phyloP scores from a whole-genome alignment of 2,113 vertebrate genomes.

The Alligator mississippiensis region DNA sequence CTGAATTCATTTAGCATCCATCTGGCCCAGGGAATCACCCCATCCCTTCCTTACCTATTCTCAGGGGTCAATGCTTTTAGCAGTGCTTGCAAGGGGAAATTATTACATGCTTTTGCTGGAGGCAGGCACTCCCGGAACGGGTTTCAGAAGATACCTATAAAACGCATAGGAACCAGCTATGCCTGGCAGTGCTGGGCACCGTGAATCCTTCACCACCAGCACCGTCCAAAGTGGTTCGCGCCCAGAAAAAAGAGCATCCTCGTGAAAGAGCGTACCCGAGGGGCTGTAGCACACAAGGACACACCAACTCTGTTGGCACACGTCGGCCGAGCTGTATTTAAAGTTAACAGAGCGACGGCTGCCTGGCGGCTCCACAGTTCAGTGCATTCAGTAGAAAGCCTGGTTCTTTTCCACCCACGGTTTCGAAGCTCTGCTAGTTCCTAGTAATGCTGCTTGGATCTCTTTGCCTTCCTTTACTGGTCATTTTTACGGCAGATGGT shows the following conservation, averaged over 20 bases:
- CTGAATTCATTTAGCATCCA: background rate
- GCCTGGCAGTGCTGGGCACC: background rate
- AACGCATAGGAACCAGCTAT: background rate
- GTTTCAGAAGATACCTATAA: background rate
- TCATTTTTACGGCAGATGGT: background rate
- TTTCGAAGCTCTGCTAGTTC: rapidly evolving
- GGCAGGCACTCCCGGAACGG: background rate
- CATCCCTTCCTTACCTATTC: background rate
- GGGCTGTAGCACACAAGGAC: rapidly evolving
- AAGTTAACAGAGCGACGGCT: background rate
- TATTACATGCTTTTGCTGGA: rapidly evolving
- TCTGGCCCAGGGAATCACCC: background rate
- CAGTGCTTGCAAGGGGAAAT: background rate
- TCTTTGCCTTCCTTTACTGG: background rate
- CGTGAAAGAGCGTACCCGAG: background rate
- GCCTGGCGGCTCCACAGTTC: background rate
- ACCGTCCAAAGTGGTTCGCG: background rate
- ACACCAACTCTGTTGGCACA: background rate
- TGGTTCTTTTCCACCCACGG: rapidly evolving
- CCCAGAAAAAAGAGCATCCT: background rate
- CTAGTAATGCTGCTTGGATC: rapidly evolving
- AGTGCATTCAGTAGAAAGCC: background rate
- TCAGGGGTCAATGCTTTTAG: background rate
- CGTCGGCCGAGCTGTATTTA: background rate
- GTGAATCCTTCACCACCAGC: background rate